A percentile compares a stretch with the other conserved stretches of the same genome.
These are phyloP conservation scores for Drosophila athabasca DNA, from an alignment of 1,140 invertebrate genomes.

Conservation along the genomic window DNA sequence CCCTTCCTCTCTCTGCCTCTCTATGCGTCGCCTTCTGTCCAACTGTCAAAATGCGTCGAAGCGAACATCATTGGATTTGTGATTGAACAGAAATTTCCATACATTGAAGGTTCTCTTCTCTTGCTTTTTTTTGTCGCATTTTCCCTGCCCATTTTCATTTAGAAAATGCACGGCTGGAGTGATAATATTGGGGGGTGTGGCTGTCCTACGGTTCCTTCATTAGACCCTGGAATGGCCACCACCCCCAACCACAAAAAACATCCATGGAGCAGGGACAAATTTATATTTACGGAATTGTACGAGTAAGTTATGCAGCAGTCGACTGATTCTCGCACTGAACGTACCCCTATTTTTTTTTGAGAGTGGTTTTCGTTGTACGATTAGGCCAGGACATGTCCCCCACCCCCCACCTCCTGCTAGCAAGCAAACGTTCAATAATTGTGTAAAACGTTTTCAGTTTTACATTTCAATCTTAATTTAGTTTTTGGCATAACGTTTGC, in stretches of 20 bases:
- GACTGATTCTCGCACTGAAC: slow-evolving; percentile 69
- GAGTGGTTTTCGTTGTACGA: slow-evolving; percentile 79
- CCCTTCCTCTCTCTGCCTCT: neutral
- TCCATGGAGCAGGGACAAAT: slow-evolving; percentile 46
- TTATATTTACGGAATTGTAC: slow-evolving; percentile 81
- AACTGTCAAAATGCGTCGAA: slow-evolving; percentile 83
- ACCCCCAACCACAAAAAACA: neutral
- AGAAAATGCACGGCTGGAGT: slow-evolving; percentile 77
- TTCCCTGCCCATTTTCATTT: slow-evolving; percentile 62
- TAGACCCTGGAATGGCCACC: slow-evolving; percentile 35
- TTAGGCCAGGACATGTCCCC: slow-evolving; percentile 32
- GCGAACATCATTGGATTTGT: slow-evolving; percentile 83
- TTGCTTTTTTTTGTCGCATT: neutral
- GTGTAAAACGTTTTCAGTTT: slow-evolving; percentile 84
- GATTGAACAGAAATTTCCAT: slow-evolving; percentile 83
- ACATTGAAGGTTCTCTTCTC: slow-evolving; percentile 61
- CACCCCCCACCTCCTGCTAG: neutral
- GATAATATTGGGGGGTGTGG: slow-evolving; percentile 51
- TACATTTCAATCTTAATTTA: slow-evolving; percentile 84
- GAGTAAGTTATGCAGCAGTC: slow-evolving; percentile 82
- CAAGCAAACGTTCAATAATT: slow-evolving; percentile 70
- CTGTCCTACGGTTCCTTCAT: slow-evolving; percentile 57
- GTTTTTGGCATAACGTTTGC: slow-evolving; percentile 81
- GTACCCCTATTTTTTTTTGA: slow-evolving; percentile 45
- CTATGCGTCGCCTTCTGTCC: slow-evolving; percentile 37